These are phyloP conservation scores for Sphenopsis melanotis DNA, from an alignment of 2,797 vertebrate species.

Conservation along the genomic window DNA sequence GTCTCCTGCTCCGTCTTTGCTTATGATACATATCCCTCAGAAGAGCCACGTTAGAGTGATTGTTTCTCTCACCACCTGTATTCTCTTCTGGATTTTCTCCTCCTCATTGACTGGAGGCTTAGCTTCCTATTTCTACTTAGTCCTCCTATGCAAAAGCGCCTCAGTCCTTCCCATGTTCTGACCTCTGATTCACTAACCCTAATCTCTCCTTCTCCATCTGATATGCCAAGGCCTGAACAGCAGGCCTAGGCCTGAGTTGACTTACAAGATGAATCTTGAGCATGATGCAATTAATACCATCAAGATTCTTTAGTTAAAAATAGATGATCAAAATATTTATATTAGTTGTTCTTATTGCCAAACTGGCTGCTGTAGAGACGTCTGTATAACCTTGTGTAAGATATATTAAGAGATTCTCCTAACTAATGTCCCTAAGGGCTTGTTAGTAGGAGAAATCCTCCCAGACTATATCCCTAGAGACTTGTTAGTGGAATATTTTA, in stretches of 20 bases:
- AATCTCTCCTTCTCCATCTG: background rate
- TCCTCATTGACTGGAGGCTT: background rate
- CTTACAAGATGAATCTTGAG: background rate
- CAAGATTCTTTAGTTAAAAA: background rate
- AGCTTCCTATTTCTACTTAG: background rate
- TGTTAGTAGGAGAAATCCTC: background rate
- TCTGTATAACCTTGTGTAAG: background rate
- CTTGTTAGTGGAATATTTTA: background rate
- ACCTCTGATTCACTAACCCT: background rate
- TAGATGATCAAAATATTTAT: background rate
- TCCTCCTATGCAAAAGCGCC: rapidly evolving
- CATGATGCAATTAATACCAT: background rate
- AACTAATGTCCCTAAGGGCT: background rate
- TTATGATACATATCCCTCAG: background rate
- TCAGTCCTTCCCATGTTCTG: background rate
- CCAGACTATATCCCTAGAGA: background rate
- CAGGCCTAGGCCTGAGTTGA: background rate
- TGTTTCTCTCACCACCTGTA: background rate
- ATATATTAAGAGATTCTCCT: background rate
- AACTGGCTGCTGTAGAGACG: rapidly evolving
- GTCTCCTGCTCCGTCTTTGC: background rate
- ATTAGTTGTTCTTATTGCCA: background rate
- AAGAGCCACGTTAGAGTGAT: background rate
- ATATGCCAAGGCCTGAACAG: background rate
- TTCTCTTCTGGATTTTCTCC: background rate